phyloP scores from a whole-genome alignment of 2,888 invertebrate genomes.

The Bibio marci region DNA sequence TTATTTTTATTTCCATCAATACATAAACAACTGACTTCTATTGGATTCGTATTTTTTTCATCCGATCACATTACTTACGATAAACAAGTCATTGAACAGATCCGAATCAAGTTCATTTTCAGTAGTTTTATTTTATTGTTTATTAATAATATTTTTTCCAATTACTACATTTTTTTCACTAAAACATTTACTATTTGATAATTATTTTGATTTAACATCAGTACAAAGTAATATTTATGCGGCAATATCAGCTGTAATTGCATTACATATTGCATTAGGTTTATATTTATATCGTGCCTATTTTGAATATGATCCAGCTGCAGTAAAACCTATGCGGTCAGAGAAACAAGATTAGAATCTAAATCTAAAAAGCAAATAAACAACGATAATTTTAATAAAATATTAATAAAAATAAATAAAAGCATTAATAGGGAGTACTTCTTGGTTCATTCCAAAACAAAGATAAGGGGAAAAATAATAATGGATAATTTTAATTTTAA shows the following conservation, averaged over 20 bases:
- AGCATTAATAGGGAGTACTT: too few relatives aligned
- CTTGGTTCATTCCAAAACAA: too few relatives aligned
- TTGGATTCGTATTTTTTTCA: too few relatives aligned
- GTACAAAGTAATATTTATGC: constrained; percentile 61
- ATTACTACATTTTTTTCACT: constrained; percentile 54
- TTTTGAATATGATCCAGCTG: constrained; percentile 32
- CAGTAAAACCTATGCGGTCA: too few relatives aligned
- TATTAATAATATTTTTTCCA: constrained; percentile 59
- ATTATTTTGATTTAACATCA: constrained; percentile 34
- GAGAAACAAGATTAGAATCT: too few relatives aligned
- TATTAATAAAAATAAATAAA: too few relatives aligned
- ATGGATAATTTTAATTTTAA: constrained; percentile 2
- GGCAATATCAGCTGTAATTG: constrained; percentile 55
- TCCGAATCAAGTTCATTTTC: constrained; percentile 33
- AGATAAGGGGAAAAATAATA: neutral
- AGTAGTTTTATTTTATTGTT: constrained; percentile 58
- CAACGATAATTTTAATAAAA: too few relatives aligned
- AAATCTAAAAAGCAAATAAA: too few relatives aligned
- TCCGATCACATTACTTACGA: too few relatives aligned
- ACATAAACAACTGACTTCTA: too few relatives aligned
- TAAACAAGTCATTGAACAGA: too few relatives aligned
- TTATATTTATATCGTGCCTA: constrained; percentile 66
- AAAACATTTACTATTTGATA: constrained; percentile 54
- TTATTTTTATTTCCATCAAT: too few relatives aligned
- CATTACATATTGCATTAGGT: constrained; percentile 58